A percentile compares a stretch with the other conserved stretches of the same genome.
phyloP scores from a whole-genome alignment of 2,888 invertebrate species.

The Emmelina monodactyla region DNA sequence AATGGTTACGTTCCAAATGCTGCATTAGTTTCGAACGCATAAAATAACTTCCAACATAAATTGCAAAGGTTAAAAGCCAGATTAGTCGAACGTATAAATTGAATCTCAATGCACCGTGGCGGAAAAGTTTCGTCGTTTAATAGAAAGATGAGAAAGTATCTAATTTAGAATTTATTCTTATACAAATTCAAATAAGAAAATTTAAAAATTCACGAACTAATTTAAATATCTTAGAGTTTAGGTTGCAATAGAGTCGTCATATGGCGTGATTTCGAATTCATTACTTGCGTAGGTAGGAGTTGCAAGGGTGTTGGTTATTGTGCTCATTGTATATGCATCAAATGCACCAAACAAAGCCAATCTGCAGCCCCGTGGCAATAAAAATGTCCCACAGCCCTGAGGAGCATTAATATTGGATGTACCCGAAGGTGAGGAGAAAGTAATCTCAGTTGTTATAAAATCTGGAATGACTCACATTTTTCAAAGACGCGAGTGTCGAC shows the following conservation, averaged over 20 bases:
- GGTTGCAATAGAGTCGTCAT: constrained; percentile 19
- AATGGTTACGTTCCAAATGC: too few relatives aligned
- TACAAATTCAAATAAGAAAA: neutral
- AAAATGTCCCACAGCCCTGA: constrained; percentile 56
- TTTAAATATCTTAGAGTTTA: neutral
- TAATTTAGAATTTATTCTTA: neutral
- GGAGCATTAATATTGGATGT: constrained; percentile 57
- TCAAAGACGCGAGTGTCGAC: too few relatives aligned
- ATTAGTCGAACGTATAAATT: too few relatives aligned
- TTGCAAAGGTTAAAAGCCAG: too few relatives aligned
- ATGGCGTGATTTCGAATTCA: constrained; percentile 43
- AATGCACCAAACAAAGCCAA: constrained; percentile 64
- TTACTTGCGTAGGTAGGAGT: constrained; percentile 40
- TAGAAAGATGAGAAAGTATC: too few relatives aligned
- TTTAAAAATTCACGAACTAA: neutral
- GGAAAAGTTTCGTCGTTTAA: too few relatives aligned
- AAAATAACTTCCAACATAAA: too few relatives aligned
- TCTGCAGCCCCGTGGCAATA: constrained; percentile 57
- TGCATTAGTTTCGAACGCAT: too few relatives aligned
- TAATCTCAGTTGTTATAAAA: constrained; percentile 63
- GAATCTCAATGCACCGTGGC: too few relatives aligned
- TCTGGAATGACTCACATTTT: constrained; percentile 56
- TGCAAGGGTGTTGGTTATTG: constrained; percentile 52
- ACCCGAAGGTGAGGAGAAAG: constrained; percentile 57
- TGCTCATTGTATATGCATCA: constrained; percentile 64